Conservation (phyloP, 2,888 invertebrate species). For the Pseudococcus viburni region DNA sequence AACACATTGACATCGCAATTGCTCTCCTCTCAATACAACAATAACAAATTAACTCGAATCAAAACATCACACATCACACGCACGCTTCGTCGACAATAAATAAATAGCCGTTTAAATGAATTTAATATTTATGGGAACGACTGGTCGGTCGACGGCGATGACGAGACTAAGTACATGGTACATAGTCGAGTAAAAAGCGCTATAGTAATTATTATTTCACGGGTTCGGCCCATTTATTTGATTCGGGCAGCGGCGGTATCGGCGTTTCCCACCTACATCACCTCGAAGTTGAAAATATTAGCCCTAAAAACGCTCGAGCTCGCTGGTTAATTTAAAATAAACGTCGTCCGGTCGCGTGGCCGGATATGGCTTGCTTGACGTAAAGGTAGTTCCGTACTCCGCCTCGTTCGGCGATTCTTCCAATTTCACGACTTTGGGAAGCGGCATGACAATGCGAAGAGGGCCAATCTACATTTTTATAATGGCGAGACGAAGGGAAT, state of each 20-base stretch:
- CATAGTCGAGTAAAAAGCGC: background rate
- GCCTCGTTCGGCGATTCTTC: background rate
- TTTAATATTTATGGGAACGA: too few species aligned
- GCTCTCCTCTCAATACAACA: background rate
- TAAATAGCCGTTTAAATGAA: constrained; percentile 39
- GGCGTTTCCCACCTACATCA: background rate
- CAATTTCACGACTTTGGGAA: too few species aligned
- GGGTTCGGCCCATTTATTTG: background rate
- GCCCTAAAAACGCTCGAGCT: background rate
- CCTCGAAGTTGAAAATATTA: constrained; percentile 2
- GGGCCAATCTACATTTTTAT: too few species aligned
- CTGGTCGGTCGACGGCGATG: background rate
- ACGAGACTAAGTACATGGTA: background rate
- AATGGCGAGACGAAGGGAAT: too few species aligned
- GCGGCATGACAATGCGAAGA: too few species aligned
- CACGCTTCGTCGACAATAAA: background rate
- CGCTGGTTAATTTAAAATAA: constrained; percentile 50
- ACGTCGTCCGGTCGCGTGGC: constrained; percentile 56
- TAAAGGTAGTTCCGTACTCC: constrained; percentile 34
- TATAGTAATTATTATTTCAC: constrained; percentile 14
- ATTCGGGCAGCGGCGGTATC: background rate
- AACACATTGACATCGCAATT: background rate
- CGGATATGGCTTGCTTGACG: constrained; percentile 54
- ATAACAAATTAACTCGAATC: constrained; percentile 11
- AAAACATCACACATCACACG: background rate